Evolutionary conservation across 2,797 vertebrate genomes (phyloP).

Genomic region (Lepilemur ruficaudatus): DNA sequence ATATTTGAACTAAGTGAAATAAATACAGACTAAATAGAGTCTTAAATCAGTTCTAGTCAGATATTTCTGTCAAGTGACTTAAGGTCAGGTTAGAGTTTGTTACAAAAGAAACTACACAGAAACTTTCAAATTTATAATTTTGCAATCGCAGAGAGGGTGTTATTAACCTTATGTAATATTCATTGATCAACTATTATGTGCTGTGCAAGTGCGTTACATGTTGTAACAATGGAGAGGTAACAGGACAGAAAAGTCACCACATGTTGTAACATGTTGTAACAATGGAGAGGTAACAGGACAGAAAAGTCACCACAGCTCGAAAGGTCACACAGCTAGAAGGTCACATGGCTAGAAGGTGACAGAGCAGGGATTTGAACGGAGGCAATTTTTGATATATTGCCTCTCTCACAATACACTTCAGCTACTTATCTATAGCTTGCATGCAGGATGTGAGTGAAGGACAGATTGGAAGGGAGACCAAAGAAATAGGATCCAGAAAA

Average conservation of each 20-base stretch:
- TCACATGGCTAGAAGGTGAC: background rate
- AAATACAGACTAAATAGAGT: background rate
- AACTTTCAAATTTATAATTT: background rate
- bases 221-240: background rate
- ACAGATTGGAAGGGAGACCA: background rate
- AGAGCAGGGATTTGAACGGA: background rate
- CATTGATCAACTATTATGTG: background rate
- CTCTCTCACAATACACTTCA: background rate
- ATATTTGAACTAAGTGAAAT: background rate
- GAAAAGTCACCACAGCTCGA: background rate
- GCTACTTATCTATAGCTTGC: background rate
- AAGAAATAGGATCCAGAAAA: background rate
- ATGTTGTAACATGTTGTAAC: background rate
- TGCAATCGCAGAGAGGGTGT: background rate
- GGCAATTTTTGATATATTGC: background rate
- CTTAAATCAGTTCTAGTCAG: background rate
- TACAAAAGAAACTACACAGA: background rate
- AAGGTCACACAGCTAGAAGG: background rate
- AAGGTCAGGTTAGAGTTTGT: background rate
- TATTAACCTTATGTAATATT: background rate
- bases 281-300: background rate
- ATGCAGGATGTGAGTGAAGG: background rate
- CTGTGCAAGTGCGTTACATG: background rate
- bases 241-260: background rate
- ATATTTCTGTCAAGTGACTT: background rate